These are phyloP conservation scores for Globia sparganii DNA, from an alignment of 2,888 invertebrate species.

Conservation along the genomic window DNA sequence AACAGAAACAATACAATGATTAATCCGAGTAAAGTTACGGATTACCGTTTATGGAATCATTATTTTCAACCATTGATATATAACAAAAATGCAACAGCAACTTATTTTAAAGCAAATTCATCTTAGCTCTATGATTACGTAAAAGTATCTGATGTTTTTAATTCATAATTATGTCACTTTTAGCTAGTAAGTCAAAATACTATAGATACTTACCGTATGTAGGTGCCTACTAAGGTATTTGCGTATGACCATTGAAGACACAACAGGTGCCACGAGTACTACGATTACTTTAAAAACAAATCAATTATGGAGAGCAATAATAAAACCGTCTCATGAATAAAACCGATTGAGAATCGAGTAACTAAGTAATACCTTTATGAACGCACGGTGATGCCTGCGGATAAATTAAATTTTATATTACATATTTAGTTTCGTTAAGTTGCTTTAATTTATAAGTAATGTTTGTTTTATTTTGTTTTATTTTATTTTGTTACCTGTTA, in stretches of 20 bases:
- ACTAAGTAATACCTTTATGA: too few species aligned
- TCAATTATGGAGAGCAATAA: constrained; percentile 1
- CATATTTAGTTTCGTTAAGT: too few species aligned
- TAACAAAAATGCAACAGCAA: neutral
- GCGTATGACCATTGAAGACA: neutral
- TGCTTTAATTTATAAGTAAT: too few species aligned
- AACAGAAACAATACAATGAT: neutral
- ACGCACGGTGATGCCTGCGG: too few species aligned
- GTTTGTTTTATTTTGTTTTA: too few species aligned
- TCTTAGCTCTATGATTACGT: neutral
- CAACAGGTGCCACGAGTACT: neutral
- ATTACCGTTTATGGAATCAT: neutral
- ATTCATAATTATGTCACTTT: constrained; percentile 1
- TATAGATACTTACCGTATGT: neutral
- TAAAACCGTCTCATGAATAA: too few species aligned
- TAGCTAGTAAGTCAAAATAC: constrained; percentile 11
- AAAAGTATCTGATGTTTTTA: constrained; percentile 5
- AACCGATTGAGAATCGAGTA: too few species aligned
- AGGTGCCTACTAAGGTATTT: neutral
- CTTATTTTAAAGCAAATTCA: neutral
- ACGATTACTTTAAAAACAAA: neutral
- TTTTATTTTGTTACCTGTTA: too few species aligned
- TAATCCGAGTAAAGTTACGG: too few species aligned
- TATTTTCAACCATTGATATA: neutral
- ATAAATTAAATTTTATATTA: too few species aligned